Base-by-base conservation (phyloP, 2,888 invertebrate species). In the Cheilosia vulpina region DNA sequence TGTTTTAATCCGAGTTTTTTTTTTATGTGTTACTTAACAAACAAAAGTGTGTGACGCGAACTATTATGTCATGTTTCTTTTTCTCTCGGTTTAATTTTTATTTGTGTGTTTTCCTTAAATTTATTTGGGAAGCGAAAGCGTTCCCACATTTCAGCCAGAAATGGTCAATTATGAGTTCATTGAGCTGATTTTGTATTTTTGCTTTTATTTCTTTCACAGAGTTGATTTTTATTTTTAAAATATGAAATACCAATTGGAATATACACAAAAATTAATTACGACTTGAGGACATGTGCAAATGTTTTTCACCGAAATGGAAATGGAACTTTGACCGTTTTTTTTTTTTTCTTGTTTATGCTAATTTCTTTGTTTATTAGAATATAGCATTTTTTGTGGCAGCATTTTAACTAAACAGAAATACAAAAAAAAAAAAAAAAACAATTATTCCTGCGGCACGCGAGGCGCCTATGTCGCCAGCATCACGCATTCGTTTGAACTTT, bases 1-100 rank as follows among this genome's bases (percentile, higher is more conserved):
- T 38, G 19, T 47, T 50, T 65, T 19, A 31, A 47, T 6, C 13
- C 27, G 27, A 2, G 24, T 13, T 41, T 58, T 11, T 41, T 58
- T 13, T 58, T 6, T 24, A 11, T 45, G 21, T 57, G 57, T 69
- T 69, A 57, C 57, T 57, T 47, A 57, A 57, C 68, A 17, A 47
- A 15, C 50, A 24, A 34, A 27, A 17, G 47, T 41, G 27, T 38
- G 41, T 47, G 57, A 69, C 69, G 58, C 13, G 4, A 47, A 50
- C 47, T 71, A 71, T 71, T 71, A 71, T 71, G 71, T 71, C 71
- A 71, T 71, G 31, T 66, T 66, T 38, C 21, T 38, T 15, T 47
- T 17, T 57, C 34, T 69, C 41, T 21, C 19, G 9, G 21, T 27
- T 63, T 9, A 45, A 24, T 43, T 47, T 47, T 13, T 21, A 13